Conservation (phyloP, 2,797 vertebrate species). For the Sebastes steindachneri region DNA sequence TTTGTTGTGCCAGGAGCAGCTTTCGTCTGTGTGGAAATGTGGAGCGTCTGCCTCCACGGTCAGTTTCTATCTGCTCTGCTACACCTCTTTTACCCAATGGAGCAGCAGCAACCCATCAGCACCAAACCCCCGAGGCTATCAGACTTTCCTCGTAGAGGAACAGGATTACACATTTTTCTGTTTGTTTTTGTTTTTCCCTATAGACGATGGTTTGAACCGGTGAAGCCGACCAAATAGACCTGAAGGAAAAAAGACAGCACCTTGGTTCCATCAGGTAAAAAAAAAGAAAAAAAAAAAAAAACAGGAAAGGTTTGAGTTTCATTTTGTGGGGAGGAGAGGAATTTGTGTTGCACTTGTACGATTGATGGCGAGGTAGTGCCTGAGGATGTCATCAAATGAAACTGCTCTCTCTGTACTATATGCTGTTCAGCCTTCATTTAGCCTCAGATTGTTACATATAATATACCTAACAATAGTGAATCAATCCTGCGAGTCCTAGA, state of each 20-base stretch:
- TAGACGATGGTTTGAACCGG: constrained; percentile 13
- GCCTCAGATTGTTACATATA: neutral
- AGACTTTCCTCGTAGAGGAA: constrained; percentile 1
- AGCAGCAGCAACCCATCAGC: constrained; percentile 25
- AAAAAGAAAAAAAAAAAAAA: neutral
- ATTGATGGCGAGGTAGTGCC: neutral
- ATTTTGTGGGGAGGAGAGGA: neutral
- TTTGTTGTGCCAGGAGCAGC: neutral
- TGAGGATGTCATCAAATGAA: neutral
- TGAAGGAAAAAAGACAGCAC: neutral
- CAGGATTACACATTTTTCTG: constrained; percentile 9
- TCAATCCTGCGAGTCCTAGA: neutral
- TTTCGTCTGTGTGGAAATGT: constrained; percentile 6
- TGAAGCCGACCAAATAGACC: constrained; percentile 12
- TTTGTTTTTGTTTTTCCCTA: constrained; percentile 21
- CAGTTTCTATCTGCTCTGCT: constrained; percentile 21
- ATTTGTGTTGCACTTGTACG: neutral
- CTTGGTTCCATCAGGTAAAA: neutral
- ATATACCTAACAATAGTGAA: neutral
- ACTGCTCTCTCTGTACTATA: neutral
- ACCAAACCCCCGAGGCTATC: constrained; percentile 4
- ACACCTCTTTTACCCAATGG: constrained; percentile 4
- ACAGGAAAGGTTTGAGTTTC: neutral
- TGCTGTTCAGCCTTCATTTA: constrained; percentile 1
- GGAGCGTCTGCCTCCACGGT: neutral